Base-by-base conservation (phyloP, 2,113 vertebrate genomes). In the Cyprinodon variegatus region DNA sequence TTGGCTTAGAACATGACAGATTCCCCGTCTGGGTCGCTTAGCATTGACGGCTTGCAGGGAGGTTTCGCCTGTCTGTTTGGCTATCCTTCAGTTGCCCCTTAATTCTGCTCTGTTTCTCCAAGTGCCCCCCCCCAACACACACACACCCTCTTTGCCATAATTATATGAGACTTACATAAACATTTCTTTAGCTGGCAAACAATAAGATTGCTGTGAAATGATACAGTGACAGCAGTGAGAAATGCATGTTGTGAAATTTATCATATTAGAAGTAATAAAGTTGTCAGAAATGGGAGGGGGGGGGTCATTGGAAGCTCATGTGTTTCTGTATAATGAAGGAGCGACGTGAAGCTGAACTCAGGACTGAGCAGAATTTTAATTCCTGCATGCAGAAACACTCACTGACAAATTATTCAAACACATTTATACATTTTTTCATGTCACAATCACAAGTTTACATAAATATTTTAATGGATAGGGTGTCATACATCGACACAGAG, bases 101-200 rank as follows among this genome's bases (percentile, higher is more conserved):
- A 72, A 84, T 92, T 92, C 91, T 92, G 90, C 92, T 91, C 92
- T 91, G 90, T 91, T 92, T 92, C 92, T 86, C 82, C 84, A 76
- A 68, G 86, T 82, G 79, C 82, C 77, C 86, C 7, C 63, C 77
- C 70, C 36, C 3, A 13, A 53, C 50, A 53, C 50, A 53, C 50
- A 17, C 8, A 12, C 48, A 50, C 48, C 17, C 60, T 6, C 22
- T 62, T 15, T 85, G 76, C 65, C 74, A 72, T 78, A 62, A 86
- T 91, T 91, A 91, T 85, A 65, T 86, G 86, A 84, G 68, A 79
- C 73, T 82, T 86, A 88, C 76, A 75, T 78, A 88, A 82, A 88
- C 65, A 66, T 71, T 80, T 65, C 78, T 73, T 74, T 63, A 38
- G 46, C 77, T 65, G 40, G 79, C 65, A 87, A 83, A 74, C 72